Percentiles rank a stretch among this genome's conserved stretches.
These are phyloP conservation scores for Stenoptilia bipunctidactyla DNA, from an alignment of 2,888 invertebrate species.

Conservation along the genomic window DNA sequence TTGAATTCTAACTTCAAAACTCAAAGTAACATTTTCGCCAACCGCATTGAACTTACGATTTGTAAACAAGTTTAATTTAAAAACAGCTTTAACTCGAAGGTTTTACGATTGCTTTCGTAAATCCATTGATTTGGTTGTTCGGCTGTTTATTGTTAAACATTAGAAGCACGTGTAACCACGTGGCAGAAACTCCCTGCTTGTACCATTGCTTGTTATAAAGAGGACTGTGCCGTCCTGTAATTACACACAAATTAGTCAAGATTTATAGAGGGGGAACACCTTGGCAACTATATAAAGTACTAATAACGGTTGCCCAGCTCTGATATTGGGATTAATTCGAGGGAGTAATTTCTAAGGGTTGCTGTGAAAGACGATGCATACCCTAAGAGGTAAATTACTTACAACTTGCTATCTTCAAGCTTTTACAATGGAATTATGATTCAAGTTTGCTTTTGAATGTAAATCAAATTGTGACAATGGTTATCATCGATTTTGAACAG, in stretches of 20 bases:
- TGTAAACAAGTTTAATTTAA: too few species aligned
- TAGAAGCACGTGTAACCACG: conserved; percentile 59
- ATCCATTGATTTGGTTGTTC: background rate
- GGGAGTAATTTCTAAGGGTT: conserved; percentile 23
- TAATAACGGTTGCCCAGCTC: conserved; percentile 63
- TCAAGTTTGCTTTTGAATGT: too few species aligned
- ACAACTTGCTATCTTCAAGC: too few species aligned
- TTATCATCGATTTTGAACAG: too few species aligned
- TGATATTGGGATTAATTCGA: conserved; percentile 62
- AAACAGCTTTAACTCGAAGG: background rate
- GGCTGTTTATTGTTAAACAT: conserved; percentile 1
- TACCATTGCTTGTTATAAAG: conserved; percentile 66
- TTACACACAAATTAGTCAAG: conserved; percentile 72
- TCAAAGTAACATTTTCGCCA: too few species aligned
- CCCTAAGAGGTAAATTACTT: too few species aligned
- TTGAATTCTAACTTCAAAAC: too few species aligned
- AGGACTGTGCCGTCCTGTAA: conserved; percentile 65
- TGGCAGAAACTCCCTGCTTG: conserved; percentile 60
- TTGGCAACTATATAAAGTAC: conserved; percentile 67
- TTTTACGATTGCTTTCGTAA: too few species aligned
- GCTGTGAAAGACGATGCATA: too few species aligned
- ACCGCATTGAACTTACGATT: too few species aligned
- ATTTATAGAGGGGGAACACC: conserved; percentile 70
- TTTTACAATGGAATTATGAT: too few species aligned
- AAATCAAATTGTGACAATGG: too few species aligned